Base-by-base conservation (phyloP, 2,888 invertebrate species). In the Drosophila birchii region DNA sequence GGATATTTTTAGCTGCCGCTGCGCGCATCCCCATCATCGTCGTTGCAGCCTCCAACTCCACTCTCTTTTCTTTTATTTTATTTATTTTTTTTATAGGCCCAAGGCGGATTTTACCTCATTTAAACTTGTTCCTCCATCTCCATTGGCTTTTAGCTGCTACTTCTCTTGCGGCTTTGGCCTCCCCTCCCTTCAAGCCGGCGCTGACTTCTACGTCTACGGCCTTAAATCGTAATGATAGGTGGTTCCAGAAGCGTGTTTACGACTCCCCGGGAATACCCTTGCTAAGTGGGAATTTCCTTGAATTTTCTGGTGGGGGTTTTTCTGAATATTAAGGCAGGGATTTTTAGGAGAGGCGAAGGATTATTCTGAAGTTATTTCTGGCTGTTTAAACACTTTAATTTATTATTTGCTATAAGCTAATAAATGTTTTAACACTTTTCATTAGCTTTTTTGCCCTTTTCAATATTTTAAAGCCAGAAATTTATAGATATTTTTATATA, bases 51-150 rank as follows among this genome's bases (percentile, higher is more conserved):
- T 59, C 62, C 76, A 69, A 34, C 47, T 59, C 62, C 76, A 63
- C 75, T 75, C 76, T 76, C 70, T 76, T 75, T 76, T 67, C 36
- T 14, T 41, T 26, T 55, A 44, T 38, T 14, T 20, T 47, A 41
- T 58, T 39, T 45, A 34, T 39, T 58, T 57, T 34, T 49, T 54
- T 56, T 72, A 34, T 44, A 73, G 38, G 72, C 87, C 74, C 66
- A 66, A 86, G 76, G 85, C 89, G 87, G 85, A 88, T 75, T 85
- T 85, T 76, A 76, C 89, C 85, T 88, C 81, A 84, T 86, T 88
- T 86, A 84, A 83, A 88, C 89, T 74, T 75, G 89, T 85, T 86
- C 89, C 89, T 78, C 76, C 64, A 63, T 26, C 77, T 63, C 43
- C 57, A 53, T 53, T 53, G 45, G 29, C 47, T 43, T 57, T 57